Base-by-base conservation (phyloP, 2,113 vertebrate species). In the Pollachius pollachius region DNA sequence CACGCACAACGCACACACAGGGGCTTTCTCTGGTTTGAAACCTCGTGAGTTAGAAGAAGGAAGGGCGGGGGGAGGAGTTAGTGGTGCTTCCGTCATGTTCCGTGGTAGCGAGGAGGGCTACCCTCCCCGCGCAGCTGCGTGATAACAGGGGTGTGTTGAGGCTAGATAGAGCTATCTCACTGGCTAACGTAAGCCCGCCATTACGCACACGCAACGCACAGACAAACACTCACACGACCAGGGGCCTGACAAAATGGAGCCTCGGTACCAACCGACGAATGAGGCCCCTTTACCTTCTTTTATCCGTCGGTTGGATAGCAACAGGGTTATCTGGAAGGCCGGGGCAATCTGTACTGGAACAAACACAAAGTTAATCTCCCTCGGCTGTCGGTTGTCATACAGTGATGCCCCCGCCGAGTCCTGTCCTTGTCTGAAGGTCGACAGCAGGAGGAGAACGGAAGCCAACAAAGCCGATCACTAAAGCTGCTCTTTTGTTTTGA, bases 151-250 rank as follows among this genome's bases (percentile, higher is more conserved):
- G 83, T 81, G 87, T 92, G 92, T 78, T 78, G 80, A 71, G 48
- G 58, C 52, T 72, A 89, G 92, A 93, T 93, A 93, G 80, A 84
- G 89, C 90, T 93, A 92, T 92, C 91, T 79, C 75, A 87, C 78
- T 75, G 41, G 73, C 73, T 82, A 74, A 83, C 85, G 80, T 84
- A 87, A 84, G 79, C 77, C 85, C 86, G 73, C 88, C 87, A 87
- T 88, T 85, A 80, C 84, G 83, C 63, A 58, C 52, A 59, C 68
- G 82, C 73, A 75, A 67, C 15, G 58, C 58, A 48, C 75, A 71
- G 37, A 75, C 84, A 64, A 70, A 23, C 81, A 25, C 59, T 13
- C 54, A 57, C 54, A 57, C 16, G n/a, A 9, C 8, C 54, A 48
- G 41, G 41, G 41, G 4, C 30, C 71, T 69, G 21, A 73, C 75